Conservation (phyloP, 2,888 invertebrate genomes). For the Watsonalla cultraria region DNA sequence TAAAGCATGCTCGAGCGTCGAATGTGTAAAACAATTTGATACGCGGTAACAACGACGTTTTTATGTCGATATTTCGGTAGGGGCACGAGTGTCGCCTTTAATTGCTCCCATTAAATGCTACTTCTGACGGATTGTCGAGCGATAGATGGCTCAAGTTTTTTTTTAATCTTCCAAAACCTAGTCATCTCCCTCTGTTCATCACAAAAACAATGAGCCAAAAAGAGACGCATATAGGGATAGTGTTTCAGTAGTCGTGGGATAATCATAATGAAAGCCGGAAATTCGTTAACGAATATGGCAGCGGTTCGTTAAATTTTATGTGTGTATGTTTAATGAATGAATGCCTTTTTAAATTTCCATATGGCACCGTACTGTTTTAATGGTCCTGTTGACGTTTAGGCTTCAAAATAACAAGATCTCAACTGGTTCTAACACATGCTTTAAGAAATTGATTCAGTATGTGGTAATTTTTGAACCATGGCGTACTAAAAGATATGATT, state of each 20-base stretch:
- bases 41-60: slow-evolving; percentile 65
- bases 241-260: slow-evolving; percentile 42
- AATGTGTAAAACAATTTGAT: slow-evolving; percentile 74
- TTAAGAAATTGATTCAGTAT: no score
- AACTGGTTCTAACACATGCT: no score
- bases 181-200: slow-evolving; percentile 31
- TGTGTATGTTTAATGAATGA: slow-evolving; percentile 71
- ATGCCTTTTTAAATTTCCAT: slow-evolving; percentile 70
- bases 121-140: slow-evolving; percentile 61
- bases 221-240: slow-evolving; percentile 33
- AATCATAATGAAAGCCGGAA: slow-evolving; percentile 68
- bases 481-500: no score
- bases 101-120: slow-evolving; percentile 70
- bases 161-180: slow-evolving; percentile 22
- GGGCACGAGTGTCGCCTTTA: slow-evolving; percentile 59
- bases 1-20: slow-evolving; percentile 45
- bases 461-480: no score
- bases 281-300: slow-evolving; percentile 73
- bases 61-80: slow-evolving; percentile 72
- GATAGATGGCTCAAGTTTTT: slow-evolving; percentile 50
- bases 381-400: slow-evolving; percentile 27
- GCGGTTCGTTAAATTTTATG: slow-evolving; percentile 75
- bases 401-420: slow-evolving; percentile 30
- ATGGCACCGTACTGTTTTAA: slow-evolving; percentile 48
- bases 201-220: slow-evolving; percentile 23